Conservation (phyloP, 1,140 invertebrate species). For the Pantala flavescens region DNA sequence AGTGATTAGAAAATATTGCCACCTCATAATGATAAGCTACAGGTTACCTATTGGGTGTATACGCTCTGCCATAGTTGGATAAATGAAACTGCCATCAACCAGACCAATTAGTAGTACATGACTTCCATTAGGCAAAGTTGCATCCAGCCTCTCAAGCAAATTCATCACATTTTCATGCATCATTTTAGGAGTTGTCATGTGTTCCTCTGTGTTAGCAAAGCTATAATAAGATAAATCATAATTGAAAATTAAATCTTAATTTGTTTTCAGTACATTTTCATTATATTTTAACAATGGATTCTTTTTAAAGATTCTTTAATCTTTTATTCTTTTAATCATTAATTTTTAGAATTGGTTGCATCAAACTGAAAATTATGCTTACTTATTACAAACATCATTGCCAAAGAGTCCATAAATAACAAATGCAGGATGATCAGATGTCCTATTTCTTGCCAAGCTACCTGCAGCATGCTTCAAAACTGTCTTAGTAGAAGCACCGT, state of each 20-base stretch:
- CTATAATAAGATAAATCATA: slow-evolving; percentile 25
- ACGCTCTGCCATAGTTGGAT: slow-evolving; percentile 33
- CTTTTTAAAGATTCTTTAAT: no score
- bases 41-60: slow-evolving; percentile 39
- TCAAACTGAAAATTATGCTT: slow-evolving; percentile 21
- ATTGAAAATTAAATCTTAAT: background rate
- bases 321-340: no score
- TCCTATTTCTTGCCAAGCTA: slow-evolving; percentile 31
- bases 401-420: slow-evolving; percentile 39
- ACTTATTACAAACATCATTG: slow-evolving; percentile 45
- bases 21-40: no score
- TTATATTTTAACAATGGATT: no score
- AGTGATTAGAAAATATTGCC: no score
- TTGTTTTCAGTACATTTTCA: background rate
- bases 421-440: slow-evolving; percentile 36
- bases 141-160: slow-evolving; percentile 33
- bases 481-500: slow-evolving; percentile 33
- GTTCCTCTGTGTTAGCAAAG: slow-evolving; percentile 32
- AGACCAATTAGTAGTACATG: slow-evolving; percentile 38
- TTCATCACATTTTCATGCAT: slow-evolving; percentile 30
- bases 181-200: slow-evolving; percentile 37
- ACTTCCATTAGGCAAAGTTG: slow-evolving; percentile 34
- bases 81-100: slow-evolving; percentile 38
- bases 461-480: slow-evolving; percentile 23
- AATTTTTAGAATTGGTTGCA: no score